Evolutionary conservation across 2,797 vertebrate genomes (phyloP), one percentile per base, ranked within the genome.

Genomic region (Cuniculus paca): DNA sequence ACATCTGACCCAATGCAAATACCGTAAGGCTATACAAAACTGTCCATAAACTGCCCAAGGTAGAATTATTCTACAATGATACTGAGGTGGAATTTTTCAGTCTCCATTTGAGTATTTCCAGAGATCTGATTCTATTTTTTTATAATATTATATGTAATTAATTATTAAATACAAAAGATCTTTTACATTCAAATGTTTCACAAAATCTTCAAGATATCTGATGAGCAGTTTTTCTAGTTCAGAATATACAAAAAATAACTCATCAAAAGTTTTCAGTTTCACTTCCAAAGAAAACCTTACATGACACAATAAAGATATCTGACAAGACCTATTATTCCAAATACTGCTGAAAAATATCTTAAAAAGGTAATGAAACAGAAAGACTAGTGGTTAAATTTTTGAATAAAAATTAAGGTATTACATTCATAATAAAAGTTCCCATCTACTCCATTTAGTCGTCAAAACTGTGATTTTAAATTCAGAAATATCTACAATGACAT

Each of bases 391-490:
- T 92, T 42, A 94, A 94, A 94, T 96, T 93, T 95, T 52, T 97
- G 75, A 96, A 95, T 92, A 97, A 97, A 97, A 98, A 94, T 75
- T 94, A 79, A 88, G 94, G 95, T 90, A 96, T 96, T 94, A 97
- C 95, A 89, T 81, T 95, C 92, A 91, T 93, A 95, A 93, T 96
- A 95, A 89, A 97, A 97, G 75, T 97, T 96, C 90, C 95, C 91
- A 97, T 96, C 97, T 97, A 95, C 96, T 96, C 95, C 94, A 95
- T 96, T 96, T 97, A 97, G 97, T 97, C 96, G 97, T 97, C 83
- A 93, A 95, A 97, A 97, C 39, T 96, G 75, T 54, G 89, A 81
- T 90, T 95, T 96, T 90, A 96, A 96, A 97, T 91, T 70, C 63
- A 97, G 94, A 91, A 92, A 91, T 81, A 94, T 81, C 91, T 92